Percentiles rank a stretch among this genome's conserved stretches.
Conservation (phyloP, 2,797 vertebrate species). For the Fringilla coelebs region DNA sequence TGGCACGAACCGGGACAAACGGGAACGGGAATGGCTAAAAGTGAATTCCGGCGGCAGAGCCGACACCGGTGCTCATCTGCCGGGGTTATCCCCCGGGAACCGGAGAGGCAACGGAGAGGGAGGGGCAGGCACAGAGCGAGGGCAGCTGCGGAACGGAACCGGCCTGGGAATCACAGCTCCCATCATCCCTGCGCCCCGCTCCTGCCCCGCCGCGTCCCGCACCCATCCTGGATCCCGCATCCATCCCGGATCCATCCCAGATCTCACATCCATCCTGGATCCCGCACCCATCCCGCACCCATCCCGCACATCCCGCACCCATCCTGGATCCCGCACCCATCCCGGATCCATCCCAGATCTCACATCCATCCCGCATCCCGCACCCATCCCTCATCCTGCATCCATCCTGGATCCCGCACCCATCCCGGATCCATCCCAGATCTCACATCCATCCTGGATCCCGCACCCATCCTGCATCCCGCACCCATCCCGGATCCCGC, state of each 20-base stretch:
- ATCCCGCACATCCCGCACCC: neutral
- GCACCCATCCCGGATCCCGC: rapidly evolving
- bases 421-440: neutral
- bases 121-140: no score
- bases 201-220: neutral
- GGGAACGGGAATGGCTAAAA: neutral
- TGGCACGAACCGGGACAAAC: neutral
- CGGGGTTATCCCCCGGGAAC: neutral
- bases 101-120: neutral
- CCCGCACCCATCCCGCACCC: no score
- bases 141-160: rapidly evolving
- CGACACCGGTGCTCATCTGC: neutral
- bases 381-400: neutral
- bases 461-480: rapidly evolving
- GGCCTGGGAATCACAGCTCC: neutral
- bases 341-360: neutral
- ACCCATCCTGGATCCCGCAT: neutral
- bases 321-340: no score
- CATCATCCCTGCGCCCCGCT: neutral
- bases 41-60: neutral
- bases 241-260: neutral
- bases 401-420: no score
- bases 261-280: no score
- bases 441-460: no score
- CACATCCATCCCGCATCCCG: rapidly evolving